Evolutionary conservation across 2,113 vertebrate genomes (phyloP), one percentile per base, ranked within the genome.

Genomic region (Hassar affinis): DNA sequence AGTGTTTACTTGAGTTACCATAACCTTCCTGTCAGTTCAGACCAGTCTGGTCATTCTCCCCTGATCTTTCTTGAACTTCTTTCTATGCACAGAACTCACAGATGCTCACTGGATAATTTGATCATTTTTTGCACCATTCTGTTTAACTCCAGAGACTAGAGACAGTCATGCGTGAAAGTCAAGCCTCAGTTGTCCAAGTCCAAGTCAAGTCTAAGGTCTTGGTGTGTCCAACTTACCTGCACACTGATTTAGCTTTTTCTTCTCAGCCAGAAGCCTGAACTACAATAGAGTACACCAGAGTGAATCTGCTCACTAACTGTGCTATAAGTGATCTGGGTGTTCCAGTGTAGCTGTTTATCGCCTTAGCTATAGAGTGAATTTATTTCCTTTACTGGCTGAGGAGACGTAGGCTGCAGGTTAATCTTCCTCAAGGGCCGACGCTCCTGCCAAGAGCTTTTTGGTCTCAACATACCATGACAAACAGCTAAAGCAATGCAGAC

Each of bases 401-500:
- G 38, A 85, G 76, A 79, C 80, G 61, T 38, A 49, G 66, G 69
- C 77, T 83, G 47, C 79, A 83, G 85, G 77, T 83, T 83, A 80
- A 79, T 86, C 57, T 68, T 64, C 20, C 82, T 86, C 77, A 56
- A 45, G 64, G 66, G 57, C n/a, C 38, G 11, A 78, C 54, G 45
- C n/a, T 79, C 68, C 66, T 83, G 77, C 81, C 77, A 83, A 76
- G 77, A 86, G 57, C 11, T 56, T 86, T 75, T 71, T 64, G 68
- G 30, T 71, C 52, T 80, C 35, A 49, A 33, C 49, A 57, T 74
- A 76, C 38, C 76, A 83, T 83, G 76, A 86, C 76, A 80, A 86
- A 72, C 76, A 83, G 52, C 85, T 82, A 78, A 83, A 86, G 64
- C 38, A 83, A 83, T 80, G 81, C 69, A 86, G n/a, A 76, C 30